phyloP scores from a whole-genome alignment of 2,113 vertebrate species.

The Aptenodytes patagonicus region DNA sequence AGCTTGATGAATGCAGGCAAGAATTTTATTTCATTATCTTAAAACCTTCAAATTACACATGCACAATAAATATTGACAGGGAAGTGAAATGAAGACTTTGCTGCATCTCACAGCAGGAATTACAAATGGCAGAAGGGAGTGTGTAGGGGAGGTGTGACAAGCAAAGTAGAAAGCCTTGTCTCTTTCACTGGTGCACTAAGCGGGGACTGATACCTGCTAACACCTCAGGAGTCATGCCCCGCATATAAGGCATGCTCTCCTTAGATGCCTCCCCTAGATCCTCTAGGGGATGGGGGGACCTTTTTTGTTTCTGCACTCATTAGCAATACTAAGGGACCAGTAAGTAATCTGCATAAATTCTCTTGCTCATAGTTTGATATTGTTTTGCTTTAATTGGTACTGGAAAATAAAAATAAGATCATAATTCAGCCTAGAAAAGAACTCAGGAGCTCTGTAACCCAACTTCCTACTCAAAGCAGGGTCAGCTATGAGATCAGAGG shows the following conservation, averaged over 20 bases:
- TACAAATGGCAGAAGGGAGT: neutral
- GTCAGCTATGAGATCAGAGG: neutral
- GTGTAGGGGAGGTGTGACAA: neutral
- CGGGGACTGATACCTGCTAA: neutral
- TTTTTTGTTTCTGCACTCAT: neutral
- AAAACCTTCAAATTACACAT: neutral
- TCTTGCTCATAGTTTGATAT: neutral
- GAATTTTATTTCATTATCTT: conserved; percentile 37
- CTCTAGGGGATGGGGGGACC: neutral
- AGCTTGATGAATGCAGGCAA: conserved; percentile 12
- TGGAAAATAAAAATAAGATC: neutral
- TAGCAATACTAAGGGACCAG: neutral
- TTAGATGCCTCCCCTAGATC: neutral
- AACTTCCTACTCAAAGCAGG: neutral
- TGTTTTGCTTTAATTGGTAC: neutral
- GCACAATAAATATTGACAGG: conserved; percentile 51
- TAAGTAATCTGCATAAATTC: neutral
- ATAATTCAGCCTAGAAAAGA: neutral
- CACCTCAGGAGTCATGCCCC: neutral
- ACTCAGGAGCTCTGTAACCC: neutral
- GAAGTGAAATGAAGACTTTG: neutral
- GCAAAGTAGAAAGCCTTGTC: neutral
- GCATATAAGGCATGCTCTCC: neutral
- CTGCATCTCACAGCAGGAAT: neutral
- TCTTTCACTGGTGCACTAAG: neutral